Conservation (phyloP, 2,113 vertebrate genomes). For the Erpornis zantholeuca region DNA sequence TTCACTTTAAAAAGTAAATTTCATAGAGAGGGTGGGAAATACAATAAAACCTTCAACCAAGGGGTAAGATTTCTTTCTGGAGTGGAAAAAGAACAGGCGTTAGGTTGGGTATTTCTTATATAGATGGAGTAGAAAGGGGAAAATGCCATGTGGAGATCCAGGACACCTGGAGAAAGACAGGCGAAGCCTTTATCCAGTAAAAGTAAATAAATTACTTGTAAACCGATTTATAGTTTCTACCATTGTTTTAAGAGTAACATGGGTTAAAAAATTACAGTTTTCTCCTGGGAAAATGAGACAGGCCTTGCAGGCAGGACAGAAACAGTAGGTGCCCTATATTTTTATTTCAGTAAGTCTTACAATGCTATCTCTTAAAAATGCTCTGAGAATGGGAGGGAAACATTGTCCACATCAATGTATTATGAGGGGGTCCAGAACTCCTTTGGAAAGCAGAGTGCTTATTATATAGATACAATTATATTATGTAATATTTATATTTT, state of each 20-base stretch:
- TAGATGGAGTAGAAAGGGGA: neutral
- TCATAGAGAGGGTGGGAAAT: neutral
- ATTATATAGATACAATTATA: neutral
- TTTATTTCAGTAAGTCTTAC: neutral
- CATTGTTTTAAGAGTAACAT: neutral
- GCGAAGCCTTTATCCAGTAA: neutral
- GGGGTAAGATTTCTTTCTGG: neutral
- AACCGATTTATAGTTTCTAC: neutral
- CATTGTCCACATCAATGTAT: neutral
- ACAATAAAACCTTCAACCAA: neutral
- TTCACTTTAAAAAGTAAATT: neutral
- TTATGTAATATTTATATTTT: neutral
- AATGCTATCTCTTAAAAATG: neutral
- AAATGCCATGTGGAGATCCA: neutral
- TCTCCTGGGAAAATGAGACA: neutral
- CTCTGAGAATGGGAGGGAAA: neutral
- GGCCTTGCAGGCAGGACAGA: neutral
- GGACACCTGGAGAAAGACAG: neutral
- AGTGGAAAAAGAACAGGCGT: neutral
- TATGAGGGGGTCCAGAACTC: neutral
- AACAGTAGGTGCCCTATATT: neutral
- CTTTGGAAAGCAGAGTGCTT: neutral
- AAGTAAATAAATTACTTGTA: neutral
- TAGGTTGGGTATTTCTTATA: neutral
- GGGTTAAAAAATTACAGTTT: neutral